These are phyloP conservation scores for Scarus forsteni DNA, from an alignment of 2,797 vertebrate species.

Conservation along the genomic window DNA sequence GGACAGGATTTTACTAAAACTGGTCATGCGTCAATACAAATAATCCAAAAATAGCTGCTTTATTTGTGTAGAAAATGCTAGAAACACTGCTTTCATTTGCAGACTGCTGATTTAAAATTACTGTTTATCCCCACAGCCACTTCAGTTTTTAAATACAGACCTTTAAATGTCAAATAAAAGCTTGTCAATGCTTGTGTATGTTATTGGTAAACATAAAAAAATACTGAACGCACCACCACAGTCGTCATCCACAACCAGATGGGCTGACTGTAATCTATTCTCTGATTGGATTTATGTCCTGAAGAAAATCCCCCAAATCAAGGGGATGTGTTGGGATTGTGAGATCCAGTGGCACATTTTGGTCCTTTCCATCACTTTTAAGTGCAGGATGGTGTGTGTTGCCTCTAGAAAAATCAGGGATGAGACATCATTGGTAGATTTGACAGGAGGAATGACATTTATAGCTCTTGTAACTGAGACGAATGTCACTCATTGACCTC, in stretches of 20 bases:
- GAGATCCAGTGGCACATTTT: constrained; percentile 33
- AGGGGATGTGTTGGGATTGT: constrained; percentile 24
- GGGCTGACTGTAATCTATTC: constrained; percentile 55
- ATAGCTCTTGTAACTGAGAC: constrained; percentile 18
- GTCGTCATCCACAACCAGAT: constrained; percentile 44
- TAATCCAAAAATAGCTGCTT: too few relatives aligned
- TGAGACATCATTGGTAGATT: constrained; percentile 34
- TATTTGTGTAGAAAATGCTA: too few relatives aligned
- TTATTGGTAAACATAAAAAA: background rate
- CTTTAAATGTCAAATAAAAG: too few relatives aligned
- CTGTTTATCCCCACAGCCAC: too few relatives aligned
- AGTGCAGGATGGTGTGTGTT: constrained; percentile 21
- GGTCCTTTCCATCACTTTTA: constrained; percentile 32
- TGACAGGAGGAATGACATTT: constrained; percentile 7
- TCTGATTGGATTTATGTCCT: constrained; percentile 64
- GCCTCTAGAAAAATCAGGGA: constrained; percentile 30
- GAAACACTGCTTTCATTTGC: too few relatives aligned
- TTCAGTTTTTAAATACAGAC: background rate
- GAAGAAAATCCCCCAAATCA: constrained; percentile 52
- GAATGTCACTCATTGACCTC: background rate
- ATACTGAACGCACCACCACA: constrained; percentile 4
- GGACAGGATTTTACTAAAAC: too few relatives aligned
- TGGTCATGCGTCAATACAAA: too few relatives aligned
- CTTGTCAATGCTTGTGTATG: background rate
- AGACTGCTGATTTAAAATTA: background rate